These are phyloP conservation scores for Pipistrellus nathusii DNA, from an alignment of 2,797 vertebrate species.

Conservation along the genomic window DNA sequence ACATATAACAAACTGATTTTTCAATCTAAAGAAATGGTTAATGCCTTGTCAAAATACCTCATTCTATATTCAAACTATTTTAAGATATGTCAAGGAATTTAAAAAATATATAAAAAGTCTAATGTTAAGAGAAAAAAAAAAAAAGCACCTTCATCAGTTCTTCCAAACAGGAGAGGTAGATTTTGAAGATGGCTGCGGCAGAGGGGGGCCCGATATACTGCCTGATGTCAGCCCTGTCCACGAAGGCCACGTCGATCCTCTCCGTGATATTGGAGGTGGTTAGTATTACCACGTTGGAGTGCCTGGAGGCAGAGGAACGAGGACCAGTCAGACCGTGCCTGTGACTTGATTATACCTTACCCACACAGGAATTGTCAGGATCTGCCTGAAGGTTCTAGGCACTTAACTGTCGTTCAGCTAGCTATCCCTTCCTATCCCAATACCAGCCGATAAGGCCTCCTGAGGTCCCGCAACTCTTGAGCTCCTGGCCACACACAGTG, in stretches of 20 bases:
- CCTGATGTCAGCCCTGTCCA: constrained; percentile 98
- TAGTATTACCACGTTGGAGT: constrained; percentile 98
- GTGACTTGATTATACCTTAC: rapidly evolving
- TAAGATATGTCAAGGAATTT: background rate
- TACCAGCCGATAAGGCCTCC: background rate
- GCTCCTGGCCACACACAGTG: rapidly evolving
- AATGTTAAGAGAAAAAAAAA: background rate
- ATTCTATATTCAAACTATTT: rapidly evolving
- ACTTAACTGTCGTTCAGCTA: background rate
- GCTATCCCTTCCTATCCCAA: no score
- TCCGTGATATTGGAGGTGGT: constrained; percentile 98
- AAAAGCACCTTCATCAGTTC: constrained; percentile 97
- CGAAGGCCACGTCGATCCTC: constrained; percentile 98
- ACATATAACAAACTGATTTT: background rate
- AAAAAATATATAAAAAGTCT: background rate
- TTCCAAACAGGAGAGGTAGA: constrained; percentile 96
- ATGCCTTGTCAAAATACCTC: rapidly evolving
- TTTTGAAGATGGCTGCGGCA: constrained; percentile 94
- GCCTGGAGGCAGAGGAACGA: constrained; percentile 76
- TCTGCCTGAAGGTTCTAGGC: rapidly evolving
- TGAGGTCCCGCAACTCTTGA: background rate
- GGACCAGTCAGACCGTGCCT: rapidly evolving
- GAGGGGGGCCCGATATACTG: constrained; percentile 97
- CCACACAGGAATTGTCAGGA: background rate
- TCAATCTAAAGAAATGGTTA: rapidly evolving